Conservation (phyloP, 2,797 vertebrate genomes). For the Coregonus sp. region DNA sequence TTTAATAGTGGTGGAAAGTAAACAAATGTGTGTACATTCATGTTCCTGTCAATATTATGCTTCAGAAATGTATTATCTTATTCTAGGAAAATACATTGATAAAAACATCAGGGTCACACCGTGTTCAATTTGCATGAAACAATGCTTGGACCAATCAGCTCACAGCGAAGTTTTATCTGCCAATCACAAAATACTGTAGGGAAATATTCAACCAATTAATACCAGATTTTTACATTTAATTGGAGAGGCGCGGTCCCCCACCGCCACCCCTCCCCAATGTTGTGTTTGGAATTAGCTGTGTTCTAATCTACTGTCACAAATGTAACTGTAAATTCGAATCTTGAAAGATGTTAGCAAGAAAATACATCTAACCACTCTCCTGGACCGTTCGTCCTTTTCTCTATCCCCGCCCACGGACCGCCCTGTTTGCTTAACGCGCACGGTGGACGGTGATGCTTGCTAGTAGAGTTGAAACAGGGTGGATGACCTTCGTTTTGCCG, state of each 20-base stretch:
- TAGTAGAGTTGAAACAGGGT: neutral
- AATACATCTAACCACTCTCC: neutral
- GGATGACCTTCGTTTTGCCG: neutral
- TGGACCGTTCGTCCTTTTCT: neutral
- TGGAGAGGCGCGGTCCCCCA: neutral
- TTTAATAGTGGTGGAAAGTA: neutral
- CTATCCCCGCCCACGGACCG: neutral
- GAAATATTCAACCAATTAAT: neutral
- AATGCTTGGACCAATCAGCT: neutral
- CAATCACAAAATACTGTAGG: neutral
- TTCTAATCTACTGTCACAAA: constrained; percentile 8
- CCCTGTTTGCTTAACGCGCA: neutral
- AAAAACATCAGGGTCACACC: neutral
- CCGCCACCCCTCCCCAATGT: neutral
- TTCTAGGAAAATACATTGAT: too few relatives aligned
- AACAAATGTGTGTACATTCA: neutral
- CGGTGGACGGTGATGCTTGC: neutral
- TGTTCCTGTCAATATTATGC: neutral
- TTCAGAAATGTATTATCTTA: neutral
- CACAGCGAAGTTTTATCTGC: neutral
- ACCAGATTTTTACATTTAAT: neutral
- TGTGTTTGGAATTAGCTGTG: neutral
- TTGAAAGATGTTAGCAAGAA: neutral
- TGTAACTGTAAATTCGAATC: neutral
- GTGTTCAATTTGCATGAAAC: neutral